A percentile compares a stretch with the other conserved stretches of the same genome.
phyloP scores from a whole-genome alignment of 2,888 invertebrate genomes.

The Orthosia incerta region DNA sequence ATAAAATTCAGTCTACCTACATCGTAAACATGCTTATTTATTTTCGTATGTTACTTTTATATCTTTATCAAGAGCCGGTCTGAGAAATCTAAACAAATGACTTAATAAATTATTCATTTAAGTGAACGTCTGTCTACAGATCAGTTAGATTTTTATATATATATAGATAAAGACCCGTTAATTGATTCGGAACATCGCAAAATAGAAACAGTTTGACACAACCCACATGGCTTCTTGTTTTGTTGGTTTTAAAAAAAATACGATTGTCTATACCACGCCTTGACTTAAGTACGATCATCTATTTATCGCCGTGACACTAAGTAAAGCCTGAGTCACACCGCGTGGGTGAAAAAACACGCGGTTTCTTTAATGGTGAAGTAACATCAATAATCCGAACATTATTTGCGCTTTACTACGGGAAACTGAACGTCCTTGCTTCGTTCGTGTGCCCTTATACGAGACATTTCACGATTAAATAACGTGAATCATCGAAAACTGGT shows the following conservation, averaged over 20 bases:
- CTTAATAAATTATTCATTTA: constrained; percentile 32
- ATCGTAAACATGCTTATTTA: constrained; percentile 27
- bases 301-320: constrained; percentile 65
- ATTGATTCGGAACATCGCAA: constrained; percentile 34
- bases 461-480: constrained; percentile 48
- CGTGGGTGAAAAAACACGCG: constrained; percentile 63
- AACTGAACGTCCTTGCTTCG: constrained; percentile 55
- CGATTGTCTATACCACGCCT: constrained; percentile 60
- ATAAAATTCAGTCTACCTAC: constrained; percentile 12
- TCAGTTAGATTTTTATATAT: constrained; percentile 20
- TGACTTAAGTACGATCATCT: constrained; percentile 58
- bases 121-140: constrained; percentile 8
- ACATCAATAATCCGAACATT: constrained; percentile 58
- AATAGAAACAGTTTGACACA: constrained; percentile 45
- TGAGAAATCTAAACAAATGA: constrained; percentile 18
- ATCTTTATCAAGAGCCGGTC: constrained; percentile 17
- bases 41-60: constrained; percentile 26
- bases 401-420: constrained; percentile 49
- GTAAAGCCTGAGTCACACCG: constrained; percentile 62
- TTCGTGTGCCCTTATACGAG: constrained; percentile 54
- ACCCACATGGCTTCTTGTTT: constrained; percentile 49
- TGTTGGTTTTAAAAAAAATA: constrained; percentile 51
- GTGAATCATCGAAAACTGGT: constrained; percentile 61
- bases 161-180: constrained; percentile 49
- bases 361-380: constrained; percentile 60